phyloP scores from a whole-genome alignment of 1,140 invertebrate genomes.

The Subanguina moxae region DNA sequence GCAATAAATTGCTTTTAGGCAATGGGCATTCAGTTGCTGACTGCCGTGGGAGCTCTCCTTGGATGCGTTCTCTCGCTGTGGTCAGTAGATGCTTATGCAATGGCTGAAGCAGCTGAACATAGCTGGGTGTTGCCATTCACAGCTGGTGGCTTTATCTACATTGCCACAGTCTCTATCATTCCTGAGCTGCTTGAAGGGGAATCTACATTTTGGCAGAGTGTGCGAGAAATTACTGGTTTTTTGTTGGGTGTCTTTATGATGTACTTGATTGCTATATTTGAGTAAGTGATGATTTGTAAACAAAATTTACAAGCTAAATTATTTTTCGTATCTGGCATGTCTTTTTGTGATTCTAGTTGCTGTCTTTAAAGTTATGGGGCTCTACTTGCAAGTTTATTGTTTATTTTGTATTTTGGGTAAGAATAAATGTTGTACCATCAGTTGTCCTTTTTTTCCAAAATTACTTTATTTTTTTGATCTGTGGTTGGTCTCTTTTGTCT shows the following conservation, averaged over 20 bases:
- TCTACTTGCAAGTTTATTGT: neutral
- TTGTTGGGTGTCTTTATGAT: slow-evolving; percentile 49
- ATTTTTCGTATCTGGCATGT: no score
- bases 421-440: no score
- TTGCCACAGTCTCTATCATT: slow-evolving; percentile 91
- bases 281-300: slow-evolving; percentile 26
- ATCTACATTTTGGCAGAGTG: slow-evolving; percentile 44
- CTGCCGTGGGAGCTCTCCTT: slow-evolving; percentile 82
- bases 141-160: slow-evolving; percentile 95
- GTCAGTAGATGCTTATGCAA: slow-evolving; percentile 44
- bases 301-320: neutral
- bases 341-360: neutral
- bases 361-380: neutral
- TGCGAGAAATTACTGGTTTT: slow-evolving; percentile 51
- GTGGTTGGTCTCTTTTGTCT: no score
- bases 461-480: no score
- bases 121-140: slow-evolving; percentile 88
- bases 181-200: slow-evolving; percentile 74
- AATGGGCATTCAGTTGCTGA: slow-evolving; percentile 82
- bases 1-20: slow-evolving; percentile 71
- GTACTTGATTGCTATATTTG: slow-evolving; percentile 57
- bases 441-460: no score
- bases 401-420: neutral
- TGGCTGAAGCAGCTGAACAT: slow-evolving; percentile 69
- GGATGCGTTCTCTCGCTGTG: slow-evolving; percentile 54